Evolutionary conservation across 2,113 vertebrate species (phyloP).

Genomic region (Ceuthmochares aereus): DNA sequence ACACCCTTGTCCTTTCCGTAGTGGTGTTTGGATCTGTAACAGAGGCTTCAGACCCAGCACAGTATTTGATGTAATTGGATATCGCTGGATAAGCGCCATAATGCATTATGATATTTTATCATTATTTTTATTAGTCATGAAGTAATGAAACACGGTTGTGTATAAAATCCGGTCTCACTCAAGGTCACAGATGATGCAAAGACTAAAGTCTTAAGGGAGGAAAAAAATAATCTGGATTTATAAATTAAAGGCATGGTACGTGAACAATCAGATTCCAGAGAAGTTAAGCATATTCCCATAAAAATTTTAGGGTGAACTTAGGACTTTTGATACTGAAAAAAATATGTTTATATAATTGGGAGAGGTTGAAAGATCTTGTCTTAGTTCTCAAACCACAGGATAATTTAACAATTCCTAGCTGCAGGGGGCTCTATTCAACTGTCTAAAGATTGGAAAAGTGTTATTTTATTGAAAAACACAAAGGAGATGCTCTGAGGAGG

Average conservation of each 20-base stretch:
- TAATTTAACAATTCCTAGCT: not conserved
- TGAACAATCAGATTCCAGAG: not conserved
- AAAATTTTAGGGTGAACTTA: not conserved
- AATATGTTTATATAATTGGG: not conserved
- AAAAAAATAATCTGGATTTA: not conserved
- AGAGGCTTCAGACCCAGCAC: not conserved
- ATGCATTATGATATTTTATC: not conserved
- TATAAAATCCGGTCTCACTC: not conserved
- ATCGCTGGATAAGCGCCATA: not conserved
- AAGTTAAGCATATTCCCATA: not conserved
- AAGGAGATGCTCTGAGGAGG: not conserved
- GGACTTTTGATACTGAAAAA: not conserved
- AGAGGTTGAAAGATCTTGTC: not conserved
- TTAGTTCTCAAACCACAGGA: not conserved
- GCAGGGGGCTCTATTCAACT: not conserved
- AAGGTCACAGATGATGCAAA: not conserved
- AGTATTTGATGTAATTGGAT: not conserved
- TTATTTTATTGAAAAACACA: not conserved
- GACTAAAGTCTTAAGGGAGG: not conserved
- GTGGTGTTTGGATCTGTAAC: not conserved
- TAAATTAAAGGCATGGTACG: not conserved
- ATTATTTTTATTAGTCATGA: not conserved
- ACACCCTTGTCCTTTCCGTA: not conserved
- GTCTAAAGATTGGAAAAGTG: not conserved
- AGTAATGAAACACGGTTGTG: not conserved